Conservation (phyloP, 2,113 vertebrate genomes). For the Lamprotornis superbus region DNA sequence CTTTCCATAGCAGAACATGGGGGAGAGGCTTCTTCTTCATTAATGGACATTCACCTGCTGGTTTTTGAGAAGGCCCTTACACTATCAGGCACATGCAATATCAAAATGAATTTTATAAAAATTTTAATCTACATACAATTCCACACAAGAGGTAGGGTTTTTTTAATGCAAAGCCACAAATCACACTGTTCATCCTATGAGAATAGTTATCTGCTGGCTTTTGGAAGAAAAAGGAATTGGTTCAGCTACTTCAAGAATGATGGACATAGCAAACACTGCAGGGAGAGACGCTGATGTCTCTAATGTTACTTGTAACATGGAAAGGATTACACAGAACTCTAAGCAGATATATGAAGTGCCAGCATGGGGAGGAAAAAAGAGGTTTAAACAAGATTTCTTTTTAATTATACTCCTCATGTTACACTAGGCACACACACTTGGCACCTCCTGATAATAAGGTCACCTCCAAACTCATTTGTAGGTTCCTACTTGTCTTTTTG, state of each 20-base stretch:
- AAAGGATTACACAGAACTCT: neutral
- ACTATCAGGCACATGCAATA: neutral
- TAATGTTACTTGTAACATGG: neutral
- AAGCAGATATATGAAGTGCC: neutral
- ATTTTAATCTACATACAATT: neutral
- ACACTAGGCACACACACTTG: neutral
- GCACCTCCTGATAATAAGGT: neutral
- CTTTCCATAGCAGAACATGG: neutral
- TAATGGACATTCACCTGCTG: neutral
- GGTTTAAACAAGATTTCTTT: neutral
- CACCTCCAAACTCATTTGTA: neutral
- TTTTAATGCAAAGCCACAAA: neutral
- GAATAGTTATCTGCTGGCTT: neutral
- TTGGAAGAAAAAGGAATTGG: neutral
- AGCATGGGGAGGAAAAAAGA: neutral
- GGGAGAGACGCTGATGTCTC: neutral
- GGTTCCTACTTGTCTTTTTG: neutral
- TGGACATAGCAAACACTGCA: neutral
- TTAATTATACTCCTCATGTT: neutral
- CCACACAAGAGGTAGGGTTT: rapidly evolving
- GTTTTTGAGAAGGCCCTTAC: neutral
- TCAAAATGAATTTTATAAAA: neutral
- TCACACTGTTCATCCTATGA: neutral
- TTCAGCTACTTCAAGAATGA: neutral
- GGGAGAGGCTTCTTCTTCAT: neutral